phyloP scores from a whole-genome alignment of 1,140 invertebrate genomes.

The Nilaparvata lugens region DNA sequence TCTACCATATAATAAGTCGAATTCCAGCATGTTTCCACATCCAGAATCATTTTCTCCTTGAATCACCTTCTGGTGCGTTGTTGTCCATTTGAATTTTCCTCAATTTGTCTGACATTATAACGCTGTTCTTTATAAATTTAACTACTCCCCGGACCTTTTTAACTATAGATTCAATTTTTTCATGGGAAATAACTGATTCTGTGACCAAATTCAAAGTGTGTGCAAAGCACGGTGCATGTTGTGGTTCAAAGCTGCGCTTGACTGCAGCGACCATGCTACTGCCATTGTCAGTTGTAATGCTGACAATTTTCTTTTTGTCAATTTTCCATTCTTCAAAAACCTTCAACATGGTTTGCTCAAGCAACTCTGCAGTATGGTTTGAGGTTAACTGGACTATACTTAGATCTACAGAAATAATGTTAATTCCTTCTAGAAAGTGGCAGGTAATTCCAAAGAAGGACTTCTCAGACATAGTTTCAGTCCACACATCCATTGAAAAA shows the following conservation, averaged over 20 bases:
- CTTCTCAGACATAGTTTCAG: conserved; percentile 10
- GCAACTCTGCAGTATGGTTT: conserved; percentile 4
- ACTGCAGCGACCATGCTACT: too few relatives aligned
- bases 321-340: too few relatives aligned
- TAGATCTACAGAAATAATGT: conserved; percentile 9
- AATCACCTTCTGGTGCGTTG: too few relatives aligned
- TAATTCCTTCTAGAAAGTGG: background rate
- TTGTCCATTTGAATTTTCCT: too few relatives aligned
- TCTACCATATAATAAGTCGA: too few relatives aligned
- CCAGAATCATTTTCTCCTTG: too few relatives aligned
- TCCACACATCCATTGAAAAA: conserved; percentile 11
- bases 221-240: too few relatives aligned
- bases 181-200: background rate
- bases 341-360: background rate
- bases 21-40: too few relatives aligned
- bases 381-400: background rate
- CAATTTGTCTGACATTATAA: background rate
- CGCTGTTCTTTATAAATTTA: conserved; percentile 11
- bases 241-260: too few relatives aligned
- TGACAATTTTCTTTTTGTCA: too few relatives aligned
- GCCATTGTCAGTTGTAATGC: too few relatives aligned
- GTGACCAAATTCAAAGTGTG: background rate
- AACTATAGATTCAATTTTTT: background rate
- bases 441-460: background rate
- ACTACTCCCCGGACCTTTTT: conserved; percentile 3